Evolutionary conservation across 1,140 invertebrate species (phyloP).

Genomic region (Formica exsecta): DNA sequence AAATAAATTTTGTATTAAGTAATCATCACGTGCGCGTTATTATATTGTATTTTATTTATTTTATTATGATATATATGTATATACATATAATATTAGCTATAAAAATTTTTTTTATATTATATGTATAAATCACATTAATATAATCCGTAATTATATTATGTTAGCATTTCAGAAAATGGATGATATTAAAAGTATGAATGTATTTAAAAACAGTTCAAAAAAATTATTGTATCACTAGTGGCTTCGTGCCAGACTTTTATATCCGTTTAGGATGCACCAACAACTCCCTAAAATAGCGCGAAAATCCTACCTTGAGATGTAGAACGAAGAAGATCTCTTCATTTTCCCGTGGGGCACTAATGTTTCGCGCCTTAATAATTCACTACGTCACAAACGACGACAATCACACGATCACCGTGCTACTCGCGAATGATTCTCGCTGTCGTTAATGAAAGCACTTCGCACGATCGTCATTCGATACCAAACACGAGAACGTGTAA

Average conservation of each 20-base stretch:
- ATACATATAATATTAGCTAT: background rate
- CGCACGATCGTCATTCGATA: slow-evolving; percentile 42
- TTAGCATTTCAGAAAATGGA: background rate
- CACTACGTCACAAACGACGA: slow-evolving; percentile 67
- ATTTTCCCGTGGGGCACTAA: slow-evolving; percentile 84
- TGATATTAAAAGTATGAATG: background rate
- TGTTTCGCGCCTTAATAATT: slow-evolving; percentile 80
- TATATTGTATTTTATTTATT: background rate
- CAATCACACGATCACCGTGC: slow-evolving; percentile 67
- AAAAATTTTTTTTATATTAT: background rate
- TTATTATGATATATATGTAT: background rate
- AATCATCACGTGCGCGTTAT: too few relatives aligned
- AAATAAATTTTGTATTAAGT: background rate
- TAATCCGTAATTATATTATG: background rate
- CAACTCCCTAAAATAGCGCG: slow-evolving; percentile 34
- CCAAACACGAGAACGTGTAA: slow-evolving; percentile 29
- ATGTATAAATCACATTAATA: background rate
- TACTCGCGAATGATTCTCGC: slow-evolving; percentile 51
- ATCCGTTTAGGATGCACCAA: slow-evolving; percentile 27
- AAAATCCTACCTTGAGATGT: slow-evolving; percentile 82
- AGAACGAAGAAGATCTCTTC: slow-evolving; percentile 83
- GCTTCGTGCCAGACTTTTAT: slow-evolving; percentile 3
- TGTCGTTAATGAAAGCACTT: slow-evolving; percentile 54
- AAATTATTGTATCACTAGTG: slow-evolving; percentile 2
- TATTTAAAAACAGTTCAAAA: background rate